Percentiles rank a stretch among this genome's conserved stretches.
These are phyloP conservation scores for Digitonthophagus gazella DNA, from an alignment of 2,888 invertebrate genomes.

Conservation along the genomic window DNA sequence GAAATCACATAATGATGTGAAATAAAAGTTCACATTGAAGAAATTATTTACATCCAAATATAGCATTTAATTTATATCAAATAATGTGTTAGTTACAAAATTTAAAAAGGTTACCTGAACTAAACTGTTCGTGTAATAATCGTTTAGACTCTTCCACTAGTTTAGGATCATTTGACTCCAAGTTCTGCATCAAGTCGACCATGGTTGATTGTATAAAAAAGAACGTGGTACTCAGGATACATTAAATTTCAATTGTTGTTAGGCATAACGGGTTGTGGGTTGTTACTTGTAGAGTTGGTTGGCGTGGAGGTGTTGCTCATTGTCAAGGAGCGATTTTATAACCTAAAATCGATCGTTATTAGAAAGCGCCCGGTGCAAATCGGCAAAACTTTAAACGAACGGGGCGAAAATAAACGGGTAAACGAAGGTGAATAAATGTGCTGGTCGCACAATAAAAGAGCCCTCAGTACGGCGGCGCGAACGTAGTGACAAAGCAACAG, in stretches of 20 bases:
- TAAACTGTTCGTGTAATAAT: constrained; percentile 69
- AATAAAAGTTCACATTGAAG: no score
- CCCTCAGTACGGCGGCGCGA: constrained; percentile 5
- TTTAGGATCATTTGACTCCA: constrained; percentile 68
- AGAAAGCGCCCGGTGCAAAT: neutral
- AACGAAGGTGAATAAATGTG: neutral
- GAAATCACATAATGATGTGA: no score
- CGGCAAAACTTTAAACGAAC: neutral
- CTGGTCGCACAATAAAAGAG: constrained; percentile 1
- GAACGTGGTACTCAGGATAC: constrained; percentile 9
- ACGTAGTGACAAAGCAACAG: constrained; percentile 4
- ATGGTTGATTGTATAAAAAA: constrained; percentile 32
- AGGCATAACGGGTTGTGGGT: neutral
- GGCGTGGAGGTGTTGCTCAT: constrained; percentile 6
- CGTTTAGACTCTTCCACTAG: constrained; percentile 67
- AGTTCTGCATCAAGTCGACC: constrained; percentile 62
- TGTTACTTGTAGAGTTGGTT: neutral
- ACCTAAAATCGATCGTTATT: constrained; percentile 17
- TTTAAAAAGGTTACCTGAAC: constrained; percentile 60
- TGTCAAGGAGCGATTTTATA: constrained; percentile 14
- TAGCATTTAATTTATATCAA: no score
- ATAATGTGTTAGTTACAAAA: no score
- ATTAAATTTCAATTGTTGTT: constrained; percentile 4
- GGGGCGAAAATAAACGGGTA: neutral
- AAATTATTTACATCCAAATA: no score